Evolutionary conservation across 2,113 vertebrate species (phyloP).

Genomic region (Uria aalge): DNA sequence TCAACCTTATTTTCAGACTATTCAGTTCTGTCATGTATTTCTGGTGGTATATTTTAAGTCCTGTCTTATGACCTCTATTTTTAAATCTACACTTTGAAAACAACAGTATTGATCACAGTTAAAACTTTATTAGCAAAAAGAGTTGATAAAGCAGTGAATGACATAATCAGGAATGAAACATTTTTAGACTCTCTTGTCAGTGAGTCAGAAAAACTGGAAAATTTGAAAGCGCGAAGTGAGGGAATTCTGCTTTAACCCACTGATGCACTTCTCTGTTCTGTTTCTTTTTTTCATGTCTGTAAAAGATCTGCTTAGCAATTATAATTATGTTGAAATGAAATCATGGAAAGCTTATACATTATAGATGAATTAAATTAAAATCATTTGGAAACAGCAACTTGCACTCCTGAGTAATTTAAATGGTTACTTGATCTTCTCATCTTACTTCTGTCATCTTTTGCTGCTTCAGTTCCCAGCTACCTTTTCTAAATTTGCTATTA

Average conservation of each 20-base stretch:
- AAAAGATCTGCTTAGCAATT: not conserved
- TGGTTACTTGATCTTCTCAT: not conserved
- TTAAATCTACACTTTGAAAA: not conserved
- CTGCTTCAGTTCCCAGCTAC: not conserved
- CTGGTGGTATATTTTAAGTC: not conserved
- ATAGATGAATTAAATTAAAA: not conserved
- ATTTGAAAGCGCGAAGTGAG: not conserved
- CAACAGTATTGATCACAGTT: not conserved
- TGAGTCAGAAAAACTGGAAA: not conserved
- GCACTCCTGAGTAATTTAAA: not conserved
- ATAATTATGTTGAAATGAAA: not conserved
- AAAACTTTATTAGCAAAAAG: not conserved
- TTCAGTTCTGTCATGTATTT: not conserved
- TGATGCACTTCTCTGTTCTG: not conserved
- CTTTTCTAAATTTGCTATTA: not conserved
- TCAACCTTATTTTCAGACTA: not conserved
- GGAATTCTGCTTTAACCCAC: not conserved
- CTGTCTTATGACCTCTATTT: not conserved
- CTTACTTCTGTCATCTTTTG: not conserved
- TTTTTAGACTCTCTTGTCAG: not conserved
- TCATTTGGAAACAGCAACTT: not conserved
- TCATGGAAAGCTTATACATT: not conserved
- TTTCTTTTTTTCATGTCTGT: not conserved
- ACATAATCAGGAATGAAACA: not conserved
- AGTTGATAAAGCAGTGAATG: not conserved